Evolutionary conservation across 1,140 invertebrate genomes (phyloP), one percentile per base, ranked within the genome.

Genomic region (Solenopsis invicta): DNA sequence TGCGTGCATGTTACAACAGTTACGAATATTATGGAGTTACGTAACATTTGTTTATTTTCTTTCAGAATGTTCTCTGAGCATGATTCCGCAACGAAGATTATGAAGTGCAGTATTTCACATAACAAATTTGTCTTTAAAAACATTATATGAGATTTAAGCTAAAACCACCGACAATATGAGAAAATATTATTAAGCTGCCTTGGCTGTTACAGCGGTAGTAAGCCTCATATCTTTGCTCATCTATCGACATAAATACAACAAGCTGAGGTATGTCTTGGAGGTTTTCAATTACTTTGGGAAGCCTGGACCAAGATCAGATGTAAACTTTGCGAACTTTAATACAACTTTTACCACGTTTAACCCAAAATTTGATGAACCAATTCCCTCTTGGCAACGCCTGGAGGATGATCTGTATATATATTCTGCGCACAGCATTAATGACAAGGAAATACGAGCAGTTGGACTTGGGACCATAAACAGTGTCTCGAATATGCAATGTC

Each of bases 201-300:
- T 98, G 67, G 94, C 97, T 59, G 94, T 97, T 13, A 95, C 96
- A 56, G 97, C 97, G 21, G 91, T 96, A 77, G 89, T 97, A 12
- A 97, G 97, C 93, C 94, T 98, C 34, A 93, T 97, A n/a, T 96
- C 97, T 24, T 95, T 98, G 85, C 93, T 98, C 5, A 96, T 98
- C 87, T 98, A 98, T 92, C 96, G 97, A 62, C 97, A 98, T 91
- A 97, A 98, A 92, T 98, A 98, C 85, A 97, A 98, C 91, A 96
- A 96, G 54, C 94, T 98, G 13, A 96, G 97, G 71, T 97, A 97
- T 93, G 97, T 98, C 4, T 93, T 98, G 12, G 97, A 97, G 96
- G 97, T 98, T 8, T 96, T 98, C 24, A 97, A 97, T 93, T 97
- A 97, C 87, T 98, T 98, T 91, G 97, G 97, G 0, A 96, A 96